Evolutionary conservation across 1,140 invertebrate genomes (phyloP).

Genomic region (Drosophila hydei): DNA sequence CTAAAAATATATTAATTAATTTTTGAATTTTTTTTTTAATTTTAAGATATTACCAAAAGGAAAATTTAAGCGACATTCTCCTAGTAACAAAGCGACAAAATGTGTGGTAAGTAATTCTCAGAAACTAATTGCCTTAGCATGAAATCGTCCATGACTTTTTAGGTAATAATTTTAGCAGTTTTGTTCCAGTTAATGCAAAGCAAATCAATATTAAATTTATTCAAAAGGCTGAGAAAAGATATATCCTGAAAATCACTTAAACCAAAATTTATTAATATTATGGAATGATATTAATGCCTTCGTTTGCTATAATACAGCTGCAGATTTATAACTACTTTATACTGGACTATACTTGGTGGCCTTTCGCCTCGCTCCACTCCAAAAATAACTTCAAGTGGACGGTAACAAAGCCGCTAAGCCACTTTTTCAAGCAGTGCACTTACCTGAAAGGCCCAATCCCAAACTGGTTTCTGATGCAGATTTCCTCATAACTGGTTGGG

Average conservation of each 20-base stretch:
- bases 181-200: too few species aligned
- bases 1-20: background rate
- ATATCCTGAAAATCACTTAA: too few species aligned
- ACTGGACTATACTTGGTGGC: constrained; percentile 26
- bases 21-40: background rate
- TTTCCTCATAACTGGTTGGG: constrained; percentile 61
- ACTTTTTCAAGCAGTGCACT: constrained; percentile 35
- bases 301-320: background rate
- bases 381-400: constrained; percentile 50
- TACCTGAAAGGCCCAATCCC: constrained; percentile 21
- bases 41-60: background rate
- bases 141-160: too few species aligned
- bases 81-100: constrained; percentile 12
- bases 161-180: too few species aligned
- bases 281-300: background rate
- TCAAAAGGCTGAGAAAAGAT: too few species aligned
- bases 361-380: constrained; percentile 30
- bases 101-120: constrained; percentile 48
- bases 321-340: constrained; percentile 3
- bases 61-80: background rate
- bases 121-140: too few species aligned
- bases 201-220: too few species aligned
- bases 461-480: constrained; percentile 67
- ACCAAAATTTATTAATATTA: too few species aligned
- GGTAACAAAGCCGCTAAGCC: constrained; percentile 37